Evolutionary conservation across 2,113 vertebrate genomes (phyloP).

Genomic region (Choloepus hoffmanni): DNA sequence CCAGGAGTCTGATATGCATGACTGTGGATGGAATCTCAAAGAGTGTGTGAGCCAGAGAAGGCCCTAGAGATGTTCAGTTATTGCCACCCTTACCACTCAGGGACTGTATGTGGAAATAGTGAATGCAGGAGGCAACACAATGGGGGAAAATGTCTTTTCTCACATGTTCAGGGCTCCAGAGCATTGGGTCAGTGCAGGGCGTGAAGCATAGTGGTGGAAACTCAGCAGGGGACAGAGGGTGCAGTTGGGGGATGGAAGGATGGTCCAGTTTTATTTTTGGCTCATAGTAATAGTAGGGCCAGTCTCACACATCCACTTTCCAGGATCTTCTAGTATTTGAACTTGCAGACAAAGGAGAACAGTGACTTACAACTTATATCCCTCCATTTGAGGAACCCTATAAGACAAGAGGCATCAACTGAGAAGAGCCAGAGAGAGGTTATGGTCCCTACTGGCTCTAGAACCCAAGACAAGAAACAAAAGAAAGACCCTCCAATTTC

Average conservation of each 20-base stretch:
- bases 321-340: background rate
- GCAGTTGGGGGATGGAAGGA: background rate
- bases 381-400: conserved; percentile 16
- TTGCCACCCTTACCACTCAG: background rate
- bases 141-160: background rate
- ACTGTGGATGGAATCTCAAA: background rate
- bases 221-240: background rate
- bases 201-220: background rate
- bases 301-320: background rate
- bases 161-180: background rate
- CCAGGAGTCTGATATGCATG: background rate
- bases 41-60: background rate
- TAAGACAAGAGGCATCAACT: background rate
- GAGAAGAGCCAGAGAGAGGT: background rate
- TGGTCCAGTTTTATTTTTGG: background rate
- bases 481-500: background rate
- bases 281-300: background rate
- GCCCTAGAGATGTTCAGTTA: no score
- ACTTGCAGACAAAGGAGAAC: conserved; percentile 13
- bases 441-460: accelerated
- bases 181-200: background rate
- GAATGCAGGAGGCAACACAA: background rate
- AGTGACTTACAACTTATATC: background rate
- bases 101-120: background rate
- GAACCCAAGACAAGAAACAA: background rate